Percentiles rank a stretch among this genome's conserved stretches.
Evolutionary conservation across 2,888 invertebrate genomes (phyloP).

Genomic region (Calameuta pallipes): DNA sequence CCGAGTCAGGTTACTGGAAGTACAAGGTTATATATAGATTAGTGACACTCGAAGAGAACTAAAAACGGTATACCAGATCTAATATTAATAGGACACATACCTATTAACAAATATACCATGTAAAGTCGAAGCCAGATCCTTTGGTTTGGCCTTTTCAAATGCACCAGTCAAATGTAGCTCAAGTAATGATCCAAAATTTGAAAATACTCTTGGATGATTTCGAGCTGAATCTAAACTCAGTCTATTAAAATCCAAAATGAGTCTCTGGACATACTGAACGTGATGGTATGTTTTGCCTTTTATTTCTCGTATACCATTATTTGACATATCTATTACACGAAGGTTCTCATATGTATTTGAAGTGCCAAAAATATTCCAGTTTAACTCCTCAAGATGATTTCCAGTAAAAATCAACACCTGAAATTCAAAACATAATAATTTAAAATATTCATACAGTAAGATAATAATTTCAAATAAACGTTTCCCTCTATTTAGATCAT

Average conservation of each 20-base stretch:
- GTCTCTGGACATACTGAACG: conserved; percentile 75
- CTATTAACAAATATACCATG: conserved; percentile 78
- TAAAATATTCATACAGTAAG: not conserved
- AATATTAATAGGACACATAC: conserved; percentile 30
- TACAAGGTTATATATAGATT: not conserved
- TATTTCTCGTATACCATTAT: conserved; percentile 77
- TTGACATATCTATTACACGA: conserved; percentile 78
- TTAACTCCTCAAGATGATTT: conserved; percentile 74
- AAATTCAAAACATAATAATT: not conserved
- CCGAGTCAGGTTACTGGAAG: conserved; percentile 71
- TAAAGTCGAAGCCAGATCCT: conserved; percentile 73
- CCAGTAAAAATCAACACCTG: conserved; percentile 78
- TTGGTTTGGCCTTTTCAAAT: conserved; percentile 74
- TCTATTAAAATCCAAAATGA: conserved; percentile 79
- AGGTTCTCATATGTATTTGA: conserved; percentile 71
- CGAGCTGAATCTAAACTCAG: conserved; percentile 73
- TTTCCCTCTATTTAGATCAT: not conserved
- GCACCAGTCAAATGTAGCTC: conserved; percentile 80
- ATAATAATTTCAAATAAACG: not conserved
- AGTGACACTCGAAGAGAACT: not conserved
- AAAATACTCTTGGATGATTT: conserved; percentile 77
- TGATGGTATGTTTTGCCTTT: conserved; percentile 81
- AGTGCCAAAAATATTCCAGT: conserved; percentile 79
- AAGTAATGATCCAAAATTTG: conserved; percentile 76
- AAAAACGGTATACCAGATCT: not conserved